Evolutionary conservation across 1,140 invertebrate species (phyloP), one percentile per base, ranked within the genome.

Genomic region (Onthophagus taurus): DNA sequence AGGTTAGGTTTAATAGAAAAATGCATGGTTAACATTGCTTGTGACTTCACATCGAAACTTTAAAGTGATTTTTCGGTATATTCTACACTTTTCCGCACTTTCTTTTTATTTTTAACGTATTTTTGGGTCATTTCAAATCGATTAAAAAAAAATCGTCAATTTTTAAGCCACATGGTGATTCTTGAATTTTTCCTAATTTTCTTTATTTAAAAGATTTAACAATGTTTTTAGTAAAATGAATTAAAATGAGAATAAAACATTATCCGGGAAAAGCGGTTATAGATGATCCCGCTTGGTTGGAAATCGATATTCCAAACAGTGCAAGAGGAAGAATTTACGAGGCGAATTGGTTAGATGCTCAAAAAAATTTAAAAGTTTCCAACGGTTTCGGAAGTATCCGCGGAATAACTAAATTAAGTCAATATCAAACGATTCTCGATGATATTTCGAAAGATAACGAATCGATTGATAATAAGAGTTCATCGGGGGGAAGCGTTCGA

Each of bases 241-340:
- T 6, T 4, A 43, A 72, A 60, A 88, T 87, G 83, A 84, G 83
- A 71, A 83, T 87, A 35, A 77, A 84, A 65, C 80, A 80, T 55
- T 84, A 86, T 65, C 85, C 85, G 11, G 85, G 83, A 43, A 80
- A 82, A 65, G 83, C 78, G 30, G 80, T 85, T 57, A 65, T 83
- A 63, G 78, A 85, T 64, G 80, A 81, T 60, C 76, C 78, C 4
- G 67, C 66, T 17, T 76, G 72, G 73, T 65, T 73, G 58, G 71
- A 71, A 57, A 72, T 74, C 55, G 70, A 65, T 43, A 69, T 74
- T 52, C 72, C 64, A 60, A 76, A 64, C 57, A 65, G 69, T 23
- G 68, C 70, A 2, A 81, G 85, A 76, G 81, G 81, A 48, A 68
- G 80, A n/a, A 71, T 83, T 20, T 88, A 88, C 62, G 84, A 85